Base-by-base conservation (phyloP, 1,140 invertebrate genomes). In the Orius insidiosus region DNA sequence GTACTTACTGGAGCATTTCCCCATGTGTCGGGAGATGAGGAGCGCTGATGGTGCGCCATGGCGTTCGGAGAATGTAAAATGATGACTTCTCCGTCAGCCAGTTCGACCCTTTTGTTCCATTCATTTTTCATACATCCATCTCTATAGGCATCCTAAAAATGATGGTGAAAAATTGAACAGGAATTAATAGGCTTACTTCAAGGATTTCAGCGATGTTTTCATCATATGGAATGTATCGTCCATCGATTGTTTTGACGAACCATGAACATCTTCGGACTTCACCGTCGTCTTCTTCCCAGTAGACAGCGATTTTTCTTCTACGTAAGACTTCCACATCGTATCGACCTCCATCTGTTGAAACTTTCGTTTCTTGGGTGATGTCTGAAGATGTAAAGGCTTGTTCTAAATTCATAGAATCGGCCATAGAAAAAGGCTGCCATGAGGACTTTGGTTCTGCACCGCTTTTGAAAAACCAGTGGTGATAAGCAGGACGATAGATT, bases 401-500 rank as follows among this genome's bases (percentile, higher is more conserved):
- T 61, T 92, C 87, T 11, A 96, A 57, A 18, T 72, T 68, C 1
- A 74, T 62, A 31, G 86, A 90, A 59, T 95, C 90, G 1, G 72
- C 63, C 56, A 78, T 70, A 6, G 82, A 85, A 58, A 95, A 93
- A 7, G 88, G 85, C 39, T 70, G 62, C 90, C 90, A 96, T 13
- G 77, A 56, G 4, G 67, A 68, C 58, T 79, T 80, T 6, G 66
- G 70, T 55, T 86, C 83, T 5, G 74, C 59, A 34, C 75, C 75
- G 30, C 77, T 79, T 32, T 77, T 79, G 58, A 78, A 87, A 61
- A 93, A 94, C 90, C 90, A 96, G 63, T 94, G 88, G 53, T 77
- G 72, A 41, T 80, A 73, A 2, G 87, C 78, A 1, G 83, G 76
- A 45, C 68, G 60, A 57, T 84, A 85, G 39, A 62, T n/a, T 18